These are phyloP conservation scores for Cyanoramphus novaezelandiae DNA, from an alignment of 2,113 vertebrate genomes.

Conservation along the genomic window DNA sequence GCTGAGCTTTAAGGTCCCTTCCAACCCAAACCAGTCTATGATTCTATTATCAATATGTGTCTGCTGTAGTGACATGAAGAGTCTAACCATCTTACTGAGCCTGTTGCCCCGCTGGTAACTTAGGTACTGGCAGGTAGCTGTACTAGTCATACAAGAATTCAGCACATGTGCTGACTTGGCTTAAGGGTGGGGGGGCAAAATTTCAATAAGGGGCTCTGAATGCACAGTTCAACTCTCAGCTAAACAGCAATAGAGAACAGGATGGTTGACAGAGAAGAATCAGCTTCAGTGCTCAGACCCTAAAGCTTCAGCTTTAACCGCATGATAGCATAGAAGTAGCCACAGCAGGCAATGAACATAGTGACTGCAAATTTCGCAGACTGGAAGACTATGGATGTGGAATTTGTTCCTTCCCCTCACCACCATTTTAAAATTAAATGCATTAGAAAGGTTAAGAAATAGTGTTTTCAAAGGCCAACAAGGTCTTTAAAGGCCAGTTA, in stretches of 20 bases:
- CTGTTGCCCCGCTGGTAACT: accelerated
- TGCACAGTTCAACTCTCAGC: accelerated
- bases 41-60: not conserved
- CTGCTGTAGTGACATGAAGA: not conserved
- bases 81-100: not conserved
- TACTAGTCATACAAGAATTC: not conserved
- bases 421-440: not conserved
- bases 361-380: not conserved
- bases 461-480: not conserved
- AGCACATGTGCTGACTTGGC: not conserved
- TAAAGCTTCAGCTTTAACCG: not conserved
- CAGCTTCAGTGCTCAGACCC: not conserved
- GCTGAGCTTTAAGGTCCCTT: not conserved
- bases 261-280: not conserved
- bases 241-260: not conserved
- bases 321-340: accelerated
- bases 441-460: not conserved
- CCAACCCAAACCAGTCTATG: not conserved
- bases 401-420: not conserved
- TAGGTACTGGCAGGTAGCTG: not conserved
- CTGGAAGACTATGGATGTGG: not conserved
- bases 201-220: not conserved
- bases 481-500: not conserved
- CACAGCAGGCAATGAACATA: not conserved
- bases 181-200: not conserved